Percentiles rank a stretch among this genome's conserved stretches.
Conservation (phyloP, 2,888 invertebrate species). For the Lasioglossum calceatum region DNA sequence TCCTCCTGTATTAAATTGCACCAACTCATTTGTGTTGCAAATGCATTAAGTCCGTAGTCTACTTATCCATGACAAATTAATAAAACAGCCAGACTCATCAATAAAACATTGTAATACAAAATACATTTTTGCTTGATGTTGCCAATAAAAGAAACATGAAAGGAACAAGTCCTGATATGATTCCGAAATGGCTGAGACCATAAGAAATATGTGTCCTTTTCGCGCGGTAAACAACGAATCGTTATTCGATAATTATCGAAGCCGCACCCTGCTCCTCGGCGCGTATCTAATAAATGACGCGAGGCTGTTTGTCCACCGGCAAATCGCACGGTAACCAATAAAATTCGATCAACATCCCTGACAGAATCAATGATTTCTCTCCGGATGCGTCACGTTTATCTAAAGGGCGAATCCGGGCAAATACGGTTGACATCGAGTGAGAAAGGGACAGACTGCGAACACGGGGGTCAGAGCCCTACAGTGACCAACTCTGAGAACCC, state of each 20-base stretch:
- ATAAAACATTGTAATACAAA: background rate
- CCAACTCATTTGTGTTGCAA: too few species aligned
- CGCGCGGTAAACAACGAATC: background rate
- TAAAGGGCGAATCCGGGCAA: constrained; percentile 65
- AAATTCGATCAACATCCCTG: constrained; percentile 52
- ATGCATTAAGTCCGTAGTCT: too few species aligned
- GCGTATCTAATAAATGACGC: background rate
- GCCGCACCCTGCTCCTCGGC: background rate
- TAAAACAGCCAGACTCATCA: background rate
- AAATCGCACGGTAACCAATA: constrained; percentile 20
- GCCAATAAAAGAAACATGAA: background rate
- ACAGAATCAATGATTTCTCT: constrained; percentile 65
- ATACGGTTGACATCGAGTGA: constrained; percentile 52
- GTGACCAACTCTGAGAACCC: constrained; percentile 73
- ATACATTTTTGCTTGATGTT: background rate
- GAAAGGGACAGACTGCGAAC: background rate
- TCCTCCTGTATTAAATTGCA: too few species aligned
- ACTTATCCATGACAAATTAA: background rate
- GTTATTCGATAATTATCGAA: background rate
- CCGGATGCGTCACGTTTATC: constrained; percentile 65
- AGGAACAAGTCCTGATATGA: background rate
- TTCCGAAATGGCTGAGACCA: background rate
- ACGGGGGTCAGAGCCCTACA: constrained; percentile 20
- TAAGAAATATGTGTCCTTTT: background rate
- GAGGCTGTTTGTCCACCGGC: background rate